Conservation (phyloP, 2,888 invertebrate species). For the Caradrina kadenii region DNA sequence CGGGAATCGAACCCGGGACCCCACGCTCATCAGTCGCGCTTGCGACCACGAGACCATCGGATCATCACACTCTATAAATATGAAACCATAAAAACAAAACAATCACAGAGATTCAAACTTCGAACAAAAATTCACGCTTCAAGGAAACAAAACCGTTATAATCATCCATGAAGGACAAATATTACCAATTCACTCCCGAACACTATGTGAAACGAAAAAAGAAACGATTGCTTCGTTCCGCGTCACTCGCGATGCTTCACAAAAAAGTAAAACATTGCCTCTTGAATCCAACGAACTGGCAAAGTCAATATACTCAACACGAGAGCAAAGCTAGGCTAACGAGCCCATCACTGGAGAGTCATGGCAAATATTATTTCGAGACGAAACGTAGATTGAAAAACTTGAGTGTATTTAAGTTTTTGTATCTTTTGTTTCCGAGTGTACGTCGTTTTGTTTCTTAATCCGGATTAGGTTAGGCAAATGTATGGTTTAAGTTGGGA, state of each 20-base stretch:
- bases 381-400: constrained; percentile 69
- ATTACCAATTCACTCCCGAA: constrained; percentile 37
- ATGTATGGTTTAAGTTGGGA: constrained; percentile 3
- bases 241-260: constrained; percentile 59
- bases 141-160: constrained; percentile 9
- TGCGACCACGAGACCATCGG: no score
- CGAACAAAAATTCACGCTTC: constrained; percentile 10
- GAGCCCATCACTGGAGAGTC: constrained; percentile 77
- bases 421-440: constrained; percentile 40
- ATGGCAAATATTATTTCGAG: constrained; percentile 81
- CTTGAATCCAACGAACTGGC: constrained; percentile 83
- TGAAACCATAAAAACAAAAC: neutral
- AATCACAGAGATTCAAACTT: neutral
- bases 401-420: constrained; percentile 60
- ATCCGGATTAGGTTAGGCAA: constrained; percentile 16
- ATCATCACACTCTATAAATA: no score
- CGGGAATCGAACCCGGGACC: no score
- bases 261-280: constrained; percentile 73
- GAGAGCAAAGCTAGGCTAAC: constrained; percentile 78
- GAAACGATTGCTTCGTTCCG: constrained; percentile 53
- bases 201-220: constrained; percentile 50
- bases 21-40: no score
- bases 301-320: constrained; percentile 82
- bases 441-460: constrained; percentile 18
- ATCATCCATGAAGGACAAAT: constrained; percentile 25